Evolutionary conservation across 2,888 invertebrate genomes (phyloP).

Genomic region (Timema podura): DNA sequence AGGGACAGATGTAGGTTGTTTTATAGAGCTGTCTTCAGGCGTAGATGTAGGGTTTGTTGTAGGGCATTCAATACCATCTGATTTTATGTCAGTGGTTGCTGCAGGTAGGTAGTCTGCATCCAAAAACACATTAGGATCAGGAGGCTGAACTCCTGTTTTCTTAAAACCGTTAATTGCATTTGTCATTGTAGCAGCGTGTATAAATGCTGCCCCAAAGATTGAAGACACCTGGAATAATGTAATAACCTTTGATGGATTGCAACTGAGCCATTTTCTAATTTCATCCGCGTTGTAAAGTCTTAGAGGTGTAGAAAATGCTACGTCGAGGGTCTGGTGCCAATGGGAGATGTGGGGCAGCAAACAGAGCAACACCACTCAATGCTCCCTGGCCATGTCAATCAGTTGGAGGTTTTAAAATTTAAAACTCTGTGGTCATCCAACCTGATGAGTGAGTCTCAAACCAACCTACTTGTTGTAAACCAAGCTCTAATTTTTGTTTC

Average conservation of each 20-base stretch:
- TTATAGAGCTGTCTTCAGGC: too few species aligned
- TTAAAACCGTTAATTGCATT: slow-evolving; percentile 16
- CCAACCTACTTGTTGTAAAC: too few species aligned
- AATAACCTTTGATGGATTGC: slow-evolving; percentile 12
- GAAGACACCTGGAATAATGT: neutral
- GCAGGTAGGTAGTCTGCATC: slow-evolving; percentile 11
- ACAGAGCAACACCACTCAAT: neutral
- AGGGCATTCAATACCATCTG: neutral
- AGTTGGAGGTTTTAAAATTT: neutral
- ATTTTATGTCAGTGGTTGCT: slow-evolving; percentile 5
- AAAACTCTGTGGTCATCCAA: too few species aligned
- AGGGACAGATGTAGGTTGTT: slow-evolving; percentile 2
- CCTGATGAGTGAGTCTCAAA: too few species aligned
- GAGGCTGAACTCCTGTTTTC: slow-evolving; percentile 1
- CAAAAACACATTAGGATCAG: slow-evolving; percentile 8
- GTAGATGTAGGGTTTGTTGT: neutral
- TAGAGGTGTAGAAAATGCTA: neutral
- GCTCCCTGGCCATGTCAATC: neutral
- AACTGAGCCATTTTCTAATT: slow-evolving; percentile 8
- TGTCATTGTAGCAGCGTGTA: slow-evolving; percentile 6
- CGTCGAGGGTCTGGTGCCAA: neutral
- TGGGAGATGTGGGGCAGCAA: neutral
- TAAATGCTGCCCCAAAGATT: slow-evolving; percentile 8
- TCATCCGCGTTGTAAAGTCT: neutral
- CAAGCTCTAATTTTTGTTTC: too few species aligned